Evolutionary conservation across 1,140 invertebrate species (phyloP), one percentile per base, ranked within the genome.

Genomic region (Harlomillsia oculata): DNA sequence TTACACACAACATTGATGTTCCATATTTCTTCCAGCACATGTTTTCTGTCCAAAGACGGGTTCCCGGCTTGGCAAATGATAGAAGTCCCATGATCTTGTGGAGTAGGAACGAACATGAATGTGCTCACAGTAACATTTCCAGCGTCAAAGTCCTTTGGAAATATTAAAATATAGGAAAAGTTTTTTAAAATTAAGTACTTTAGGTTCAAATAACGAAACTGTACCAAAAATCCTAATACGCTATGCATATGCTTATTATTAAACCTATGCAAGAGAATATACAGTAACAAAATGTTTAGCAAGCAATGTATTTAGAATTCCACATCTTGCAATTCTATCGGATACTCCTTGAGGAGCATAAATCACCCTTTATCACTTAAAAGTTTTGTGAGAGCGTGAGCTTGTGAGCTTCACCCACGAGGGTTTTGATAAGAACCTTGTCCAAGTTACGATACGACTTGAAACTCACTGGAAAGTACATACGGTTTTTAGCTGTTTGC

Each of bases 51-150:
- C 46, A 88, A 82, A 72, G 85, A 84, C 29, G 87, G 85, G 76
- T 93, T 92, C 69, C 89, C 84, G n/a, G 89, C 87, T 58, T 85
- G 77, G 68, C 89, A 93, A 39, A 83, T 82, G 45, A 93, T 77
- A 62, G 82, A 79, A 61, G 85, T 85, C 21, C 84, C 86, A 66
- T 89, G 85, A 71, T 94, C 85, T 32, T 78, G 78, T 59, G 82
- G 80, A 23, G 75, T 75, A 23, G 86, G 80, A 20, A 78, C 78
- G 63, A 89, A 75, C n/a, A 81, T 86, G 70, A 92, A 78, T 68
- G 82, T 82, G 68, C 86, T 90, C 67, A 84, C 80, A 53, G 88
- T 92, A 43, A 84, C 73, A 72, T 89, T 91, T 65, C 88, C 85
- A 48, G 78, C 77, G 55, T 81, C 80, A 67, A 88, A 83, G 69